Evolutionary conservation across 2,113 vertebrate genomes (phyloP).

Genomic region (Zingel zingel): DNA sequence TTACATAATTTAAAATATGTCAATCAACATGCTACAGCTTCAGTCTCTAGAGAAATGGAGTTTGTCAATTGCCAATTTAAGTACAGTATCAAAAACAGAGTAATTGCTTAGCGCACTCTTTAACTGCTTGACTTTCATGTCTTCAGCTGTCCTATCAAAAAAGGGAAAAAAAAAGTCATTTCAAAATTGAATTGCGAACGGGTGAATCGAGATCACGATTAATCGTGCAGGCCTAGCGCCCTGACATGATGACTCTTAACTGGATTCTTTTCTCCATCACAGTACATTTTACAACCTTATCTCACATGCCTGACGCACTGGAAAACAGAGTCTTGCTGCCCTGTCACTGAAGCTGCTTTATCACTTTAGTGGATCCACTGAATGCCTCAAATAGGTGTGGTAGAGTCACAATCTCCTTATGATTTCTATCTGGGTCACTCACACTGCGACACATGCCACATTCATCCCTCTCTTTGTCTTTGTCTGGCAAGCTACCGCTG

Average conservation of each 20-base stretch:
- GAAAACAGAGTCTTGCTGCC: not conserved
- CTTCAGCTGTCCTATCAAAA: too few relatives aligned
- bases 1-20: too few relatives aligned
- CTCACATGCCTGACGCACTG: conserved; percentile 1
- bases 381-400: conserved; percentile 32
- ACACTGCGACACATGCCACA: not conserved
- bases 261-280: not conserved
- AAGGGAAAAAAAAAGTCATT: too few relatives aligned
- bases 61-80: too few relatives aligned
- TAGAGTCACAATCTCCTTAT: not conserved
- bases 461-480: not conserved
- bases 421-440: not conserved
- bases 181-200: too few relatives aligned
- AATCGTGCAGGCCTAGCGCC: too few relatives aligned
- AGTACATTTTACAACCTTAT: conserved; percentile 7
- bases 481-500: not conserved
- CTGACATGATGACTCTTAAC: not conserved
- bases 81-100: too few relatives aligned
- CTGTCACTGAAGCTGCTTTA: conserved; percentile 18
- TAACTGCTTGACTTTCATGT: too few relatives aligned
- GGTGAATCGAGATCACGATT: too few relatives aligned
- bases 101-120: too few relatives aligned
- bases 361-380: not conserved
- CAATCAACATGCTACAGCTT: too few relatives aligned
- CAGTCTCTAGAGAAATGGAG: too few relatives aligned